Base-by-base conservation (phyloP, 1,140 invertebrate genomes). In the Telenomus remus region DNA sequence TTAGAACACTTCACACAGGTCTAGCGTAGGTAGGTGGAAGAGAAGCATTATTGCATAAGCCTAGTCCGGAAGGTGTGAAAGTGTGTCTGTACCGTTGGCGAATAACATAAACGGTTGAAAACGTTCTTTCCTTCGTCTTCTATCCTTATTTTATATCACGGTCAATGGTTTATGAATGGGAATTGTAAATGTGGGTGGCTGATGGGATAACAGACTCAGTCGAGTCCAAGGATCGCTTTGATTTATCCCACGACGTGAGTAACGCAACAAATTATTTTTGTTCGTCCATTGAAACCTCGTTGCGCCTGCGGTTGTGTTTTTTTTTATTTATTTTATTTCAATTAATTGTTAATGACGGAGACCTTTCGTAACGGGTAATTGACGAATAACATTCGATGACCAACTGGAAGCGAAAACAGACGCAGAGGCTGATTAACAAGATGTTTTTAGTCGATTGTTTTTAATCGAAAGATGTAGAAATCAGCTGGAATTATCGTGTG, bases 1-100 rank as follows among this genome's bases (percentile, higher is more conserved):
- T 79, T 79, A 75, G 76, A 66, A 71, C 66, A 75, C 66, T 72
- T 74, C 63, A 44, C 65, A 50, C 35, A 49, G 47, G 48, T 43
- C 64, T 43, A 50, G 60, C 70, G 70, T 74, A 55, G 60, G 68
- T 50, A 59, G 63, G 43, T 55, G 54, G 39, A 48, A 14, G 33
- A 39, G 19, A 27, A 27, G 19, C 59, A 48, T 60, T 56, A 51
- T 78, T 78, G 70, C 60, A 57, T 54, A 78, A 78, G 47, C 16
- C 14, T 13, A 7, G 54, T 53, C 42, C 60, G 60, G 46, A 57
- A 63, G 48, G 12, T 13, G 43, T 7, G 13, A 42, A 43, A 42
- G 54, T 43, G 44, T 44, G 42, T 27, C 3, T 39, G 16, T 33
- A 39, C 27, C 43, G 39, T 49, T 48, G 2, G 44, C 15, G 27